Base-by-base conservation (phyloP, 2,888 invertebrate species). In the Idaea straminata region DNA sequence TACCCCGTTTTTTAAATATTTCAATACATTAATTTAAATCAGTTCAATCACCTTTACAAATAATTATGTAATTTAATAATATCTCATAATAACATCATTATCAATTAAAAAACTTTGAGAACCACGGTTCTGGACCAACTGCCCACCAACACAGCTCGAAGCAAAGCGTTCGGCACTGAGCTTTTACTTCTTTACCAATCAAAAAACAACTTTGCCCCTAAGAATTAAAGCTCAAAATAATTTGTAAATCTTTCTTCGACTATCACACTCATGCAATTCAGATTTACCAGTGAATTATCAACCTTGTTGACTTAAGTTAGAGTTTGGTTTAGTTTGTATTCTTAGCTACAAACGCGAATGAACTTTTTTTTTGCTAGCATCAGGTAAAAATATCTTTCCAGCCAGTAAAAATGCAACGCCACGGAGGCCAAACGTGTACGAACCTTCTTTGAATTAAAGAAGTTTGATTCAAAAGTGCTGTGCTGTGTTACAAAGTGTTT, bases 381-480 rank as follows among this genome's bases (percentile, higher is more conserved):
- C 92, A 92, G 92, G 92, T 91, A 92, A 91, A 92, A 89, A 89
- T 90, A 89, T 87, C 86, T 88, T 79, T 47, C 47, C 77, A 74
- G 74, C 80, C 88, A 92, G 91, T 92, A 81, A 83, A 86, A 87
- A 86, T 79, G 84, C 82, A 85, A 81, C 85, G 87, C 86, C 79
- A 70, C 72, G 77, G 70, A 68, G 70, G 69, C 66, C 75, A 80
- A 75, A 82, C 85, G 84, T 80, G 80, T 78, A 59, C 25, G 38
- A 63, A 70, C 71, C 65, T 67, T 71, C 67, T 64, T 72, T 69
- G 25, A 63, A 72, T 64, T 68, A 66, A 73, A 64, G 70, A 72
- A 74, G 68, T 73, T 72, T 70, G 60, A 69, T 62, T 64, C 5
- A 25, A 62, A 62, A 57, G 47, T 34, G 15, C 57, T 47, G 47